Base-by-base conservation (phyloP, 35 echinoderm and acorn worm genomes). In the Heliocidaris tuberculata region DNA sequence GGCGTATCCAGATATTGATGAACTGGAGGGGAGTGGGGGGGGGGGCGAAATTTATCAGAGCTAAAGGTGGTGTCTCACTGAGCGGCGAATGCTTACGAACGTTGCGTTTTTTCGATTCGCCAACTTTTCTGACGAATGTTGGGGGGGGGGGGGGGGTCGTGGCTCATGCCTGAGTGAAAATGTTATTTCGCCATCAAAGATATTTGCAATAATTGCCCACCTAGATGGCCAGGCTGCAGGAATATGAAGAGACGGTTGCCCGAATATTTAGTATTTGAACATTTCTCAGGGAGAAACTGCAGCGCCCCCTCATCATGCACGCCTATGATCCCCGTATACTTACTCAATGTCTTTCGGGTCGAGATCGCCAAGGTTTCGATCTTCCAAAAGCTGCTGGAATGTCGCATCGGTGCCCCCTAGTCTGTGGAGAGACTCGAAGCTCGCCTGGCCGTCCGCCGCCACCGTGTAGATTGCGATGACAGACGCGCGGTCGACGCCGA, bases 301-400 rank as follows among this genome's bases (percentile, higher is more conserved):
- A 70, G 17, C 6, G 17, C 6, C 21, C 60, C 16, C 21, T 27
- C 5, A 70, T 42, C 35, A 1, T 42, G 35, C 3, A 42, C 35
- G 35, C 35, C 35, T 42, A 42, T 42, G 35, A 42, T 42, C 35
- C 0, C 35, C 17, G 21, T 24, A 52, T 32, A 95, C 95, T 32
- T 24, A 96, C 95, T 92, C 71, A 30, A 96, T 56, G 42, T 90
- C 95, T 47, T 96, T 92, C 0, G 95, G 95, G 31, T 96, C 95
- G 7, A 93, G 31, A 59, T 96, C 95, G 24, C 95, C 95, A 61
- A 93, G 29, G 29, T 60, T 59, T 85, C 60, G 52, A 16, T 32
- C 59, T 0, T 93, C 85, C 31, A 93, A 87, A n/a, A 96, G 56
- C 15, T 93, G 31, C 9, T 61, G 42, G 31, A 96, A 96, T 30